Base-by-base conservation (phyloP, 2,113 vertebrate species). In the Pedionomus torquatus region DNA sequence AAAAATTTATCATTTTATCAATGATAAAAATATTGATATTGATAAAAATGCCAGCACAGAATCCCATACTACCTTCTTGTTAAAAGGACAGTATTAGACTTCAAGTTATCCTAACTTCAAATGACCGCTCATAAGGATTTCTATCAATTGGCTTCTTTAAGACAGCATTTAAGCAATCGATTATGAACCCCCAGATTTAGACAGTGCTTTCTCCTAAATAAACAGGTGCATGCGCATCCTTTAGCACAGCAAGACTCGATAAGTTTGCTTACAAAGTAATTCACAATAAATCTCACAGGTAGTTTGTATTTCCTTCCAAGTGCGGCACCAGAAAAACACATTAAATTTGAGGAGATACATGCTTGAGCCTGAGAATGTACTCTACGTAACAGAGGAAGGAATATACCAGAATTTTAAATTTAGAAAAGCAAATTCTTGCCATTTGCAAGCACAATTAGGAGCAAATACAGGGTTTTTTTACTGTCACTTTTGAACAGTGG, bases 251-350 rank as follows among this genome's bases (percentile, higher is more conserved):
- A 92, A 85, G 87, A 83, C 71, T 87, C 82, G 58, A 6, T 78
- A 93, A 95, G 54, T 81, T 78, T 82, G 69, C 88, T 97, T 93
- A 87, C 88, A 57, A 88, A 92, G 49, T 83, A 92, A 65, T 89
- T 83, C 68, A 69, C 76, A 83, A 76, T 94, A 93, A 95, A 95
- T 92, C 82, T 93, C 75, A 74, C 51, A 55, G 31, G 23, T 69
- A 88, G 25, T 88, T 88, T 93, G 63, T 46, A 86, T 92, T 95
- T 94, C 68, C 68, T 86, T 95, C 55, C 0, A 2, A 81, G 61
- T 31, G 23, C 17, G 66, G 46, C 46, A 75, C 28, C 71, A 84
- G 44, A 89, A 90, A 68, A 80, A 13, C 11, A 54, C 21, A 76
- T 64, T 82, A 55, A 86, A 83, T 81, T 81, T 64, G 28, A 77